phyloP scores from a whole-genome alignment of 2,888 invertebrate genomes.

The Urechis unicinctus region DNA sequence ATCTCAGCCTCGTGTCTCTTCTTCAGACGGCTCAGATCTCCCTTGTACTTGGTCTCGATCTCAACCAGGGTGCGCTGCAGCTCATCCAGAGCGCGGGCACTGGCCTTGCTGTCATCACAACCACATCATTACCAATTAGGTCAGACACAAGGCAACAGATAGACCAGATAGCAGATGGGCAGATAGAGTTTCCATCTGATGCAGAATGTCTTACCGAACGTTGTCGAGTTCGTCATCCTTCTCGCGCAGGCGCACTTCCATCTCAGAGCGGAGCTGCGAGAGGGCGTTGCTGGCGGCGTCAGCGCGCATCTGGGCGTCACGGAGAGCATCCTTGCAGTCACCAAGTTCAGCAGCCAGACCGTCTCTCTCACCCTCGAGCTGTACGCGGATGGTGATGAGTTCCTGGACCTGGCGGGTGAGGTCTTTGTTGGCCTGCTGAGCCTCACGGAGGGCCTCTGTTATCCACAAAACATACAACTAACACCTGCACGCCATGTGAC shows the following conservation, averaged over 20 bases:
- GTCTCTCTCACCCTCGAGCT: slow-evolving; percentile 98
- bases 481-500: background rate
- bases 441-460: slow-evolving; percentile 89
- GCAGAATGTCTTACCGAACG: no score
- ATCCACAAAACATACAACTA: background rate
- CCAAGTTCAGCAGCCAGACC: slow-evolving; percentile 96
- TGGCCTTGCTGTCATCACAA: slow-evolving; percentile 48
- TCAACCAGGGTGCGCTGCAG: slow-evolving; percentile 48
- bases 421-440: slow-evolving; percentile 87
- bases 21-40: slow-evolving; percentile 48
- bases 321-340: slow-evolving; percentile 93
- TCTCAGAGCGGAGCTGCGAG: slow-evolving; percentile 89
- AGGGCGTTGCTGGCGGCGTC: slow-evolving; percentile 74
- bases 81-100: slow-evolving; percentile 49
- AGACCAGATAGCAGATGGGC: background rate
- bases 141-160: background rate
- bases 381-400: slow-evolving; percentile 80
- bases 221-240: slow-evolving; percentile 98
- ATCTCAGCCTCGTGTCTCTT: slow-evolving; percentile 50
- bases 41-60: slow-evolving; percentile 49
- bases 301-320: slow-evolving; percentile 87
- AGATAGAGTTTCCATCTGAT: background rate
- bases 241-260: slow-evolving; percentile 92
- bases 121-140: no score
- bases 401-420: slow-evolving; percentile 89